Evolutionary conservation across 2,113 vertebrate species (phyloP).

Genomic region (Thinocorus orbignyianus): DNA sequence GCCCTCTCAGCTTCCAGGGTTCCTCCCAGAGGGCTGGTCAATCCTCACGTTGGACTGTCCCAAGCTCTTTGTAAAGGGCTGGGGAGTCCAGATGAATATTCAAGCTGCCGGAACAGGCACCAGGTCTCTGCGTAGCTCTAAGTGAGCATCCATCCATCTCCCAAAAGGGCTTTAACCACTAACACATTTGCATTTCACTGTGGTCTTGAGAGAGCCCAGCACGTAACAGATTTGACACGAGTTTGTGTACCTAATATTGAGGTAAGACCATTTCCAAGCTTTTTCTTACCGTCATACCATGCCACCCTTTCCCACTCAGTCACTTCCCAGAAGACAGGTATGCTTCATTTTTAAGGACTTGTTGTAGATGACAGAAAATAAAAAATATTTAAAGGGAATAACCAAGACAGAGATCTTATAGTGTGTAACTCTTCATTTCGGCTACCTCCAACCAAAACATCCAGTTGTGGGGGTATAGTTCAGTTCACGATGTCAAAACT

Average conservation of each 20-base stretch:
- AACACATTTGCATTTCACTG: background rate
- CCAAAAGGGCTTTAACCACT: background rate
- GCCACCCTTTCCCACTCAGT: background rate
- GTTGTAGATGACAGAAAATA: background rate
- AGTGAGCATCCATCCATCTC: background rate
- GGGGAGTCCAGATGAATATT: background rate
- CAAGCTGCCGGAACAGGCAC: background rate
- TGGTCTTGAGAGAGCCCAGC: background rate
- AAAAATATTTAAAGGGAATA: background rate
- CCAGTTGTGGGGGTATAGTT: background rate
- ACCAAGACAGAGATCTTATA: background rate
- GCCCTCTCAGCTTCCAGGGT: background rate
- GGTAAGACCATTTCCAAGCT: background rate
- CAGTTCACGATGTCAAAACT: background rate
- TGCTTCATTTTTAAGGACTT: background rate
- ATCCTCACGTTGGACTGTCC: background rate
- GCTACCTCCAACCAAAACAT: background rate
- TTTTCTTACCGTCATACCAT: background rate
- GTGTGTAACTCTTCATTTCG: background rate
- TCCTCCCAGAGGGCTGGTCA: background rate
- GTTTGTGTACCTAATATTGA: background rate
- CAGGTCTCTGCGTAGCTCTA: background rate
- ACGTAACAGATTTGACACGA: background rate
- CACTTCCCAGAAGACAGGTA: background rate
- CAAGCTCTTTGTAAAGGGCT: background rate